Percentiles rank a stretch among this genome's conserved stretches.
Conservation (phyloP, 2,113 vertebrate genomes). For the Stegastes partitus region DNA sequence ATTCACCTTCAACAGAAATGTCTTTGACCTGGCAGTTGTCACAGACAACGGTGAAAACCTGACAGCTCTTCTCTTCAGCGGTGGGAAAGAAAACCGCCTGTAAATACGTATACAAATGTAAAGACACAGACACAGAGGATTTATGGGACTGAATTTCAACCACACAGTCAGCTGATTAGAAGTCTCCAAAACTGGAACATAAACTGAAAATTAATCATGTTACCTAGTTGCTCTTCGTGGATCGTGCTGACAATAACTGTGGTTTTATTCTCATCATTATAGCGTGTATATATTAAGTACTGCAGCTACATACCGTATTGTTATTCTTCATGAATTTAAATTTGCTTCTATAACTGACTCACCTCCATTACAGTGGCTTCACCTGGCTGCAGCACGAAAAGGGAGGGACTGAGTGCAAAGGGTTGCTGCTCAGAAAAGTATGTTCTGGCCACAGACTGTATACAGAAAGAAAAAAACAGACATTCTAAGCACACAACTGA, state of each 20-base stretch:
- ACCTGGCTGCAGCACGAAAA: conserved; percentile 89
- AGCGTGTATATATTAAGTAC: background rate
- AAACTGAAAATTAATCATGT: too few relatives aligned
- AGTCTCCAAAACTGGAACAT: background rate
- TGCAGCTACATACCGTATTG: background rate
- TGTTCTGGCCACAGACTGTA: conserved; percentile 79
- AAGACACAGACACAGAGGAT: too few relatives aligned
- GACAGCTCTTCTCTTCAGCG: conserved; percentile 74
- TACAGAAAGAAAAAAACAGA: background rate
- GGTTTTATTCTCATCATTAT: background rate
- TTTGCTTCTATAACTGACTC: conserved; percentile 45
- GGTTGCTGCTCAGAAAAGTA: conserved; percentile 88
- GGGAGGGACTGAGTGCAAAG: conserved; percentile 88
- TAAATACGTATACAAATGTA: conserved; percentile 24
- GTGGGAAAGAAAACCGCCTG: conserved; percentile 92
- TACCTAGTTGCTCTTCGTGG: too few relatives aligned
- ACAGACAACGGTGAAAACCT: conserved; percentile 87
- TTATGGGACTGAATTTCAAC: background rate
- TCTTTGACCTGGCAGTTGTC: conserved; percentile 91
- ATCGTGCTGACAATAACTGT: background rate
- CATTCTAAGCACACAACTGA: background rate
- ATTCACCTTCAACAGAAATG: conserved; percentile 88
- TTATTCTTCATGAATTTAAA: background rate
- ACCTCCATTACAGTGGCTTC: conserved; percentile 88
- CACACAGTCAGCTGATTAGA: background rate